Evolutionary conservation across 2,797 vertebrate genomes (phyloP).

Genomic region (Vultur gryphus): DNA sequence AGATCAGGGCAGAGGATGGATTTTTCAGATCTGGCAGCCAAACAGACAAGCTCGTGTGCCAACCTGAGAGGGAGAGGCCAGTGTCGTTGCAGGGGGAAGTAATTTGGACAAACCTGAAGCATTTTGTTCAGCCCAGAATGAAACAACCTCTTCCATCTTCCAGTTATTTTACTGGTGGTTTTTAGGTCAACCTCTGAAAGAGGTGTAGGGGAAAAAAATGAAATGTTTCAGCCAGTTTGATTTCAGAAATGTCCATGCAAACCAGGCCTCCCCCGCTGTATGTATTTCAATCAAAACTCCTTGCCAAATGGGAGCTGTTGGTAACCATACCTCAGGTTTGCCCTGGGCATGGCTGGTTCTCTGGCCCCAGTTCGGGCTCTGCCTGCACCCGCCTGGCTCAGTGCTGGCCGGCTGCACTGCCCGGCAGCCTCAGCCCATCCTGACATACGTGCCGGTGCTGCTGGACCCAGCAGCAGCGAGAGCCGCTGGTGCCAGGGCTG

Average conservation of each 20-base stretch:
- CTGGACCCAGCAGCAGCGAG: neutral
- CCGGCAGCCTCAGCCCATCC: neutral
- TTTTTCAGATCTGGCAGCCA: neutral
- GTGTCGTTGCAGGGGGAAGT: accelerated
- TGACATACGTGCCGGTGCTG: neutral
- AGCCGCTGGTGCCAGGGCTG: neutral
- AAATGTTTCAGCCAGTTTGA: neutral
- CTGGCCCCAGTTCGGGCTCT: neutral
- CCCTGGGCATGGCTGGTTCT: neutral
- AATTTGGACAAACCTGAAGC: neutral
- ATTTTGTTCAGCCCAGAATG: neutral
- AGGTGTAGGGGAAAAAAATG: neutral
- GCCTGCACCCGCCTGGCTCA: neutral
- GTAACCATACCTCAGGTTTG: neutral
- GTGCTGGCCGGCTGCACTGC: neutral
- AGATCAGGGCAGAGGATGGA: neutral
- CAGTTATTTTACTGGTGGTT: neutral
- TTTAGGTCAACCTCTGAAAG: neutral
- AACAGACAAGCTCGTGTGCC: neutral
- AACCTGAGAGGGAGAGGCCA: neutral
- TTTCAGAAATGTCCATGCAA: neutral
- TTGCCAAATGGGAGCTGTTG: neutral
- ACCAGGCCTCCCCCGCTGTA: accelerated
- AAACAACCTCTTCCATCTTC: neutral
- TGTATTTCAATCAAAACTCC: neutral